Evolutionary conservation across 2,797 vertebrate species (phyloP).

Genomic region (Discoglossus pictus): DNA sequence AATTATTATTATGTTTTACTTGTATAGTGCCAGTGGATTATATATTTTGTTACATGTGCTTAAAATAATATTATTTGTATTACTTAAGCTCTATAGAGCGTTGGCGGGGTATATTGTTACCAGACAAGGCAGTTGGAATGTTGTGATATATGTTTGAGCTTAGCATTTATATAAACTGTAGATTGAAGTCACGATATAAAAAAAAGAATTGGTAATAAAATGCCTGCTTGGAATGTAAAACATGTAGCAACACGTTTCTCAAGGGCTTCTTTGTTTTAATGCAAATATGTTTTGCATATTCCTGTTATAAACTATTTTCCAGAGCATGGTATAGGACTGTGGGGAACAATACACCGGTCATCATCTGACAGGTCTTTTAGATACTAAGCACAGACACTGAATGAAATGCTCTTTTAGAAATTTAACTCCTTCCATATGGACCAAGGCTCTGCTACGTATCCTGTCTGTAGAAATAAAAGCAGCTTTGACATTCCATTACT

Average conservation of each 20-base stretch:
- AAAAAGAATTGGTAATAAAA: background rate
- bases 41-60: too few species aligned
- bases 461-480: background rate
- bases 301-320: conserved; percentile 12
- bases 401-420: conserved; percentile 23
- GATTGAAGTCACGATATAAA: conserved; percentile 9
- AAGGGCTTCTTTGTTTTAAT: background rate
- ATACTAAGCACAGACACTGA: conserved; percentile 5
- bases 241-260: background rate
- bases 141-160: background rate
- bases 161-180: background rate
- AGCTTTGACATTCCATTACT: background rate
- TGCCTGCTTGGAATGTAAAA: background rate
- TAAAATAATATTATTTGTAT: too few species aligned
- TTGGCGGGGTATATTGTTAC: background rate
- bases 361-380: conserved; percentile 6
- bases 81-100: background rate
- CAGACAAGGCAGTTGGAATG: background rate
- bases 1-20: too few species aligned
- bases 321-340: conserved; percentile 8
- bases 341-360: conserved; percentile 22
- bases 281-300: conserved; percentile 10
- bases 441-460: conserved; percentile 15
- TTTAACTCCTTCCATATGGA: background rate
- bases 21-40: too few species aligned